These are phyloP conservation scores for Calidris pygmaea DNA, from an alignment of 2,113 vertebrate genomes.

Conservation along the genomic window DNA sequence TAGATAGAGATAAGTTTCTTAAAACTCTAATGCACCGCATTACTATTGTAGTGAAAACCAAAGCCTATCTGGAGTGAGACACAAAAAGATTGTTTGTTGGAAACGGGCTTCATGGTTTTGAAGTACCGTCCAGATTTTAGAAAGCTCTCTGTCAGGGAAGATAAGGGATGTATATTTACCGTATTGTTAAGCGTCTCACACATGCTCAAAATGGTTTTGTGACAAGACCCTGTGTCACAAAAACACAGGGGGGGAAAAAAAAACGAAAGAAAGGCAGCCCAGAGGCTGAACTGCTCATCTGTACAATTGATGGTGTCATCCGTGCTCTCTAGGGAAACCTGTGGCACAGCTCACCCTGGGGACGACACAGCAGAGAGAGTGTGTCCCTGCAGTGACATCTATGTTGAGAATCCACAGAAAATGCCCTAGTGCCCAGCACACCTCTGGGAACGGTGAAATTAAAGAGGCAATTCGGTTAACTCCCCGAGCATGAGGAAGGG, in stretches of 20 bases:
- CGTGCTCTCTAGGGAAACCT: background rate
- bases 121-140: background rate
- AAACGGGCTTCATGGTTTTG: background rate
- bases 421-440: fast-evolving
- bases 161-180: background rate
- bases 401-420: background rate
- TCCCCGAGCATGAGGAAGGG: background rate
- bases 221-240: background rate
- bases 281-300: background rate
- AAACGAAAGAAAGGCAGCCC: background rate
- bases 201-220: background rate
- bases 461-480: background rate
- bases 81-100: background rate
- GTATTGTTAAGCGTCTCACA: background rate
- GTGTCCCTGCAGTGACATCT: background rate
- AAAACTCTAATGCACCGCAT: background rate
- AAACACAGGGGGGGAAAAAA: fast-evolving
- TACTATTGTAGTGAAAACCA: background rate
- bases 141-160: background rate
- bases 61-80: background rate
- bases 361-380: background rate
- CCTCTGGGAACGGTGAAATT: background rate
- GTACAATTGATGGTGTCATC: background rate
- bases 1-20: background rate
- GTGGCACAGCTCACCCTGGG: background rate